These are phyloP conservation scores for Drosophila neocordata DNA, from an alignment of 1,140 invertebrate species.

Conservation along the genomic window DNA sequence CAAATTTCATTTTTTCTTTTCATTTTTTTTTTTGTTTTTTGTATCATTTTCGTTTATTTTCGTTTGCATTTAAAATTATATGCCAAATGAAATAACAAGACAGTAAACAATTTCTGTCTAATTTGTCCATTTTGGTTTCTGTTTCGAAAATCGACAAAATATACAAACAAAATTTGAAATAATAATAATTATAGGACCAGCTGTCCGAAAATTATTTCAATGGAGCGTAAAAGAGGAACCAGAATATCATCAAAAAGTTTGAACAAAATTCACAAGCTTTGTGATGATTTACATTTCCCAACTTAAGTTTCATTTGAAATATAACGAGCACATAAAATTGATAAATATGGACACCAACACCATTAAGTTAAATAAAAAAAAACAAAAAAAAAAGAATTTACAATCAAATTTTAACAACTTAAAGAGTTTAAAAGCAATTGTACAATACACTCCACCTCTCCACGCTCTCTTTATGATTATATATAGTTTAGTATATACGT, in stretches of 20 bases:
- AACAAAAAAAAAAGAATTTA: neutral
- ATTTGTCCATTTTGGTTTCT: neutral
- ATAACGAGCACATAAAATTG: neutral
- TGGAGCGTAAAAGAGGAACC: neutral
- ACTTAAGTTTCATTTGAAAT: neutral
- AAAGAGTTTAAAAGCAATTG: neutral
- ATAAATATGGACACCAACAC: neutral
- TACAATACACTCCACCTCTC: neutral
- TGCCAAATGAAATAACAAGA: slow-evolving; percentile 10
- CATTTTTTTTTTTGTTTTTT: neutral
- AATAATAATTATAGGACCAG: neutral
- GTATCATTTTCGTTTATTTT: neutral
- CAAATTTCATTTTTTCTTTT: neutral
- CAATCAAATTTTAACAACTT: slow-evolving; percentile 7
- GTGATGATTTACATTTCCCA: neutral
- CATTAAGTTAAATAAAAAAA: neutral
- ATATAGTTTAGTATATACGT: neutral
- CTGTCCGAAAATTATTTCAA: neutral
- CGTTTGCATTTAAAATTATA: slow-evolving; percentile 8
- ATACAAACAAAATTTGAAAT: neutral
- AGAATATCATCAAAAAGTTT: neutral
- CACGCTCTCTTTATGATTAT: neutral
- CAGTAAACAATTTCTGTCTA: slow-evolving; percentile 6
- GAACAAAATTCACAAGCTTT: neutral
- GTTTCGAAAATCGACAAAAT: too few species aligned